Conservation (phyloP, 1,140 invertebrate genomes). For the Elysia chlorotica region DNA sequence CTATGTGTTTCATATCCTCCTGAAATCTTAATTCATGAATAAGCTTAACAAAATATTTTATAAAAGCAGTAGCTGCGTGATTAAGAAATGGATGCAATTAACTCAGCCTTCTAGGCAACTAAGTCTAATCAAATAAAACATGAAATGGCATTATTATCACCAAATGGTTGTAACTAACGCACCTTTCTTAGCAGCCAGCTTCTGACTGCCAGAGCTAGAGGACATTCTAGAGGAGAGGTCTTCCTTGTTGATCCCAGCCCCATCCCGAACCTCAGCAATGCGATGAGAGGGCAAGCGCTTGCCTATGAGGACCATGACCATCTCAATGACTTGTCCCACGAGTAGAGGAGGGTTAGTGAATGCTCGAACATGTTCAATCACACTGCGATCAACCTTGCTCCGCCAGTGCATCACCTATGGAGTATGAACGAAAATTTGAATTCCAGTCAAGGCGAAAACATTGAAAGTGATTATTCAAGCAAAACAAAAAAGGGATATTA, state of each 20-base stretch:
- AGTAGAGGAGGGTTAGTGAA: constrained; percentile 58
- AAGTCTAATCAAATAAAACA: no score
- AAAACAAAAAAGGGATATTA: no score
- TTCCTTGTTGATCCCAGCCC: constrained; percentile 39
- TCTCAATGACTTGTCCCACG: constrained; percentile 62
- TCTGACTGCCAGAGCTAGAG: constrained; percentile 53
- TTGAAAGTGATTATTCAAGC: no score
- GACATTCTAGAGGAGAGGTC: constrained; percentile 56
- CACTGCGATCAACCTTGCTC: constrained; percentile 55
- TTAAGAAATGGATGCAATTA: no score
- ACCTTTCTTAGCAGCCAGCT: constrained; percentile 53
- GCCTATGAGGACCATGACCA: constrained; percentile 61
- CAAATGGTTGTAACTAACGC: no score
- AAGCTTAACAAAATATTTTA: no score
- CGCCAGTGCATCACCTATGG: constrained; percentile 60
- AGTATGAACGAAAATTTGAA: constrained; percentile 5
- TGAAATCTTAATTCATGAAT: no score
- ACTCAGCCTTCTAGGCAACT: no score
- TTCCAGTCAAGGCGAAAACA: no score
- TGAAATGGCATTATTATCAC: no score
- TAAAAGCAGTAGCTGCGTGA: no score
- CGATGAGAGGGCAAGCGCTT: constrained; percentile 56
- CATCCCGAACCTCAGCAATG: constrained; percentile 37
- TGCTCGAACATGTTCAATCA: constrained; percentile 55
- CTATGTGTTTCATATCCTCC: no score